Base-by-base conservation (phyloP, 30 jellyfish, hydroid and myxozoan species). In the Kudoa iwatai region DNA sequence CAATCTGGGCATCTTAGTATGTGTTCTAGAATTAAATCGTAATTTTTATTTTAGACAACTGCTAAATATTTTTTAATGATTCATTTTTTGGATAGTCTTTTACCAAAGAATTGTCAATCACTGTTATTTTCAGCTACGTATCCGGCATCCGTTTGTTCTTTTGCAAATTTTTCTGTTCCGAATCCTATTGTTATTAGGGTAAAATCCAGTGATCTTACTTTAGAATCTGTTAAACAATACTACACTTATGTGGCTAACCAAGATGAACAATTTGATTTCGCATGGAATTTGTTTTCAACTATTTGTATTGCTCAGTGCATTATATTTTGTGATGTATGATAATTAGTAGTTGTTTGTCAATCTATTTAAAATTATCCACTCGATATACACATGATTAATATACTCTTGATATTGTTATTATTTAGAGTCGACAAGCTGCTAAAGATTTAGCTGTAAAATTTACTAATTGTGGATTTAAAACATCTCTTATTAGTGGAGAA, bases 1-100 rank as follows among this genome's bases (percentile, higher is more conserved):
- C 69, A 79, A 41, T 88, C 62, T 44, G 96, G 96, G 14, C 96
- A 77, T 53, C 87, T 62, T 51, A 88, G 63, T 45, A 87, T 62
- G 33, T 52, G 67, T 0, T 45, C 53, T 33, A 25, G 96, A 20
- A 63, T 63, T 3, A 77, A 57, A 48, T 50, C 49, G 92, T 71
- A 31, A n/a, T 13, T n/a, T 10, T 32, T 26, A 21, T 52, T 41
- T 38, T 51, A 52, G 55, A 19, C 6, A 10, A 32, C n/a, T n/a
- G n/a, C n/a, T n/a, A 9, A n/a, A 30, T 30, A 30, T 30, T 9
- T 10, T 36, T 12, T 6, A 6, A 10, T 15, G 19, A 18, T 17
- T 11, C 20, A 20, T 19, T 34, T 25, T 15, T 24, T 20, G 25
- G 1, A n/a, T 28, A 57, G 82, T 36, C 7, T 26, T 11, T 34